phyloP scores from a whole-genome alignment of 2,113 vertebrate species.

The Nipponia nippon region DNA sequence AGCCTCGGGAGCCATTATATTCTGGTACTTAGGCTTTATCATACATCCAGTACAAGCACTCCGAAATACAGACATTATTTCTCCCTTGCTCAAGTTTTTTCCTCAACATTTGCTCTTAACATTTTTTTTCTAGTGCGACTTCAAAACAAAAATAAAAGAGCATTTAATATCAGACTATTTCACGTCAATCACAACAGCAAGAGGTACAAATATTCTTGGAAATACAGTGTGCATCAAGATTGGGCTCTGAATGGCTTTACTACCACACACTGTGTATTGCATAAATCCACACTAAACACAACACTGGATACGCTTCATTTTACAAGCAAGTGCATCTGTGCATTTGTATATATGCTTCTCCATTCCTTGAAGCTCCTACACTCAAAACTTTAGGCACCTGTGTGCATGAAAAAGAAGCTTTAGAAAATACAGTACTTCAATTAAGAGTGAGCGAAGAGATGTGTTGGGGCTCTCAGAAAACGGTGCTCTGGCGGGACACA shows the following conservation, averaged over 20 bases:
- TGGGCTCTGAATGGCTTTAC: constrained; percentile 11
- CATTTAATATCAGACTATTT: neutral
- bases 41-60: neutral
- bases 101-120: neutral
- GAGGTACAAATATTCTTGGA: neutral
- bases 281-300: constrained; percentile 18
- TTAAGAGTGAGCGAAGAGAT: neutral
- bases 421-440: neutral
- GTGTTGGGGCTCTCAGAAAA: neutral
- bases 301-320: neutral
- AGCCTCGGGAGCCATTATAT: neutral
- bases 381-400: constrained; percentile 40
- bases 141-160: neutral
- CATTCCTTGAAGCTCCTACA: neutral
- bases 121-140: neutral
- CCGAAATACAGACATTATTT: neutral
- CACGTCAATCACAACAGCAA: neutral
- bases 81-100: neutral
- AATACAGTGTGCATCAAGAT: neutral
- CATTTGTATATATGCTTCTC: neutral
- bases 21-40: neutral
- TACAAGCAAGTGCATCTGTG: neutral
- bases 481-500: neutral
- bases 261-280: neutral
- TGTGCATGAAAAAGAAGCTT: neutral